Conservation (phyloP, 2,797 vertebrate species). For the Masticophis lateralis region DNA sequence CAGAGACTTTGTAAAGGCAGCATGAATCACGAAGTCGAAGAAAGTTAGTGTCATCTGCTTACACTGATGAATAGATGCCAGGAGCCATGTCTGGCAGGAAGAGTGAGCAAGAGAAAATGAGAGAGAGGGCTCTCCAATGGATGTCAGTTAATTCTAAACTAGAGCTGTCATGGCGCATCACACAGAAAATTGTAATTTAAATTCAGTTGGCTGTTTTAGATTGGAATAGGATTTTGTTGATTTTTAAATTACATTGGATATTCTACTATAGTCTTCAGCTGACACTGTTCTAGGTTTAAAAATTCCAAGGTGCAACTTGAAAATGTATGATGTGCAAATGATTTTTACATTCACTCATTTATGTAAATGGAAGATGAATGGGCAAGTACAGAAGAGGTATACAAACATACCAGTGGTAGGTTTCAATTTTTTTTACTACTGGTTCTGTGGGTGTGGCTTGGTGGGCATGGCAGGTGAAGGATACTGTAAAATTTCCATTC, state of each 20-base stretch:
- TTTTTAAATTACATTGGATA: background rate
- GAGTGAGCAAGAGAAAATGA: background rate
- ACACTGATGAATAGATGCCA: background rate
- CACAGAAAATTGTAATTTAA: background rate
- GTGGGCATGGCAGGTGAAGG: no score
- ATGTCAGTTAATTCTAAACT: background rate
- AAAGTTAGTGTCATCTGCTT: slow-evolving; percentile 1
- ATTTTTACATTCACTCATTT: background rate
- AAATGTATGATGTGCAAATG: background rate
- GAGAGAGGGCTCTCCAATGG: background rate
- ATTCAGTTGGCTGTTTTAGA: background rate
- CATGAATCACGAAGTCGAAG: background rate
- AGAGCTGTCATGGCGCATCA: background rate
- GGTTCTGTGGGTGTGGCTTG: no score
- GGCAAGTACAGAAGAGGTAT: background rate
- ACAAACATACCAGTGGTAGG: background rate
- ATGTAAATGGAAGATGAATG: background rate
- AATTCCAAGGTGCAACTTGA: background rate
- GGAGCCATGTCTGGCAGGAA: background rate
- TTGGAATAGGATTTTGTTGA: background rate
- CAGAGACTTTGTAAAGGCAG: background rate
- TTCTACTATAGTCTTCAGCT: background rate
- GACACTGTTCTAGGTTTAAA: background rate
- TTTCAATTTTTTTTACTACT: no score
- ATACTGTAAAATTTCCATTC: no score